Conservation (phyloP, 2,797 vertebrate species). For the Ctenopoma kingsleyae region DNA sequence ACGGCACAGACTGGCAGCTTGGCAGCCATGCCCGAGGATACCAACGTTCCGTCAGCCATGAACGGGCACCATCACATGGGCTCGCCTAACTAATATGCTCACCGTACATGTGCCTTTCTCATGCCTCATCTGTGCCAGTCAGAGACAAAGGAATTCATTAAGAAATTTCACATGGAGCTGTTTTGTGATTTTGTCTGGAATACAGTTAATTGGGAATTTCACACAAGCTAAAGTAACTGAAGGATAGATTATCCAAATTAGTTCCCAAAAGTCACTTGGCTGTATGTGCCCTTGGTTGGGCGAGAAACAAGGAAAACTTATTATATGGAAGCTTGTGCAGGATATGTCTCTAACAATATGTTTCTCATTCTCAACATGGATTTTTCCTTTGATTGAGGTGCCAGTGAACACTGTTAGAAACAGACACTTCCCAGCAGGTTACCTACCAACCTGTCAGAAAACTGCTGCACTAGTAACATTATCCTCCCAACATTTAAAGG, state of each 20-base stretch:
- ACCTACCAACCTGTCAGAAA: constrained; percentile 51
- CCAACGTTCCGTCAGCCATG: constrained; percentile 87
- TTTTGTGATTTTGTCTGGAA: constrained; percentile 60
- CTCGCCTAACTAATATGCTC: constrained; percentile 75
- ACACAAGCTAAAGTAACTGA: constrained; percentile 69
- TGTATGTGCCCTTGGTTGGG: constrained; percentile 53
- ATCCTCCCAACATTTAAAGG: constrained; percentile 26
- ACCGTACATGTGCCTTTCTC: constrained; percentile 73
- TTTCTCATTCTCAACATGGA: constrained; percentile 44
- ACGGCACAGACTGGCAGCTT: constrained; percentile 99
- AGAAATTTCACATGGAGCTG: constrained; percentile 71
- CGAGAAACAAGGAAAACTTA: constrained; percentile 47
- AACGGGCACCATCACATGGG: constrained; percentile 77
- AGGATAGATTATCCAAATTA: constrained; percentile 69
- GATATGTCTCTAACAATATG: constrained; percentile 55
- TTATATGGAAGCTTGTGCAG: constrained; percentile 29
- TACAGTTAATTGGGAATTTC: constrained; percentile 78
- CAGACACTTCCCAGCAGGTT: constrained; percentile 56
- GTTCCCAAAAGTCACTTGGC: constrained; percentile 70
- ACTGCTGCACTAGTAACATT: constrained; percentile 52
- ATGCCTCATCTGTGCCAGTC: constrained; percentile 78
- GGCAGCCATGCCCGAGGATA: constrained; percentile 96
- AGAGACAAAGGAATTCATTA: constrained; percentile 84
- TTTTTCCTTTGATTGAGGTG: constrained; percentile 28
- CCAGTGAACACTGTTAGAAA: constrained; percentile 34